Base-by-base conservation (phyloP, 2,888 invertebrate species). In the Rhamphomyia laevipes region DNA sequence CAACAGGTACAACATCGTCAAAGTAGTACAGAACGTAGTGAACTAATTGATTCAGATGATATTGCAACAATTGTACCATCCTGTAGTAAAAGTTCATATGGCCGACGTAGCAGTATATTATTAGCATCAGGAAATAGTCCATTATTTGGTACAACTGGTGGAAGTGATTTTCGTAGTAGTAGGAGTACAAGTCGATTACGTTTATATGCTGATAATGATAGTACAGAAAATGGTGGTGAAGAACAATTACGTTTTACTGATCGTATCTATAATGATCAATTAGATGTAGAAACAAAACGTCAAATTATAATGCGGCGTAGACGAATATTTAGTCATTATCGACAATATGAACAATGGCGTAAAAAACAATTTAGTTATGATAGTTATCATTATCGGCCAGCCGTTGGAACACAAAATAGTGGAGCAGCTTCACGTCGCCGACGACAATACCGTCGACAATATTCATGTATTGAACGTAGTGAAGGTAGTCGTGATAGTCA, bases 321-420 rank as follows among this genome's bases (percentile, higher is more conserved):
- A 16, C 62, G 68, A 13, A 61, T 68, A 16, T 68, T 68, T 50
- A 69, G 69, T 55, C 68, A 69, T 53, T 66, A 69, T 54, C 61
- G 68, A 21, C 69, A 69, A 53, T 69, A 69, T 51, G 69, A 69
- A 52, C 67, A 67, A 57, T 69, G 68, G 68, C 65, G 68, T 37
- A 62, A 66, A 51, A 64, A 64, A 45, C 68, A 69, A 55, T 69
- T 69, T 53, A 68, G 68, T 59, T 67, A 65, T 52, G 69, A 69
- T 58, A 65, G 67, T 50, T 65, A 66, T 53, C 66, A 64, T 56
- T 66, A 65, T 58, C 67, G 67, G 51, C 64, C 66, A 54, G 18
- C 63, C 41, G 48, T 57, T 52, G 54, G 59, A 35, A n/a, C 35
- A n/a, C 37, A 37, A 37, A 2, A 55, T n/a, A 37, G 47, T 13